Conservation (phyloP, 2,797 vertebrate genomes). For the Manis javanica region DNA sequence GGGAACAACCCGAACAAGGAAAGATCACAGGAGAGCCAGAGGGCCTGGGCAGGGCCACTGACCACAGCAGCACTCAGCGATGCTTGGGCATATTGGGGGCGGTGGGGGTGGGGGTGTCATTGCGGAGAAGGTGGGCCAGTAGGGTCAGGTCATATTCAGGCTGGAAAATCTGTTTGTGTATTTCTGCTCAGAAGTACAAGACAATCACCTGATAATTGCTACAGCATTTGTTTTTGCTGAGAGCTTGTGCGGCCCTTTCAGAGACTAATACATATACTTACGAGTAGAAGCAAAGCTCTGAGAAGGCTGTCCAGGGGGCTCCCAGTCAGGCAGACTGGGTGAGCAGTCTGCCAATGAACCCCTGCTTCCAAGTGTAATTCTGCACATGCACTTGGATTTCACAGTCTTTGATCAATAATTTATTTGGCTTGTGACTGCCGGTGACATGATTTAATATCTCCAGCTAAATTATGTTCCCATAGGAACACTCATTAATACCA, state of each 20-base stretch:
- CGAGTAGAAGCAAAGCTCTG: neutral
- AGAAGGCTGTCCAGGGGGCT: neutral
- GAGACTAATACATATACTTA: neutral
- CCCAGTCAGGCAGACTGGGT: neutral
- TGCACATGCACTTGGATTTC: conserved; percentile 68
- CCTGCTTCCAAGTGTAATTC: conserved; percentile 34
- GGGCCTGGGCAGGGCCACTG: neutral
- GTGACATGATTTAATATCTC: conserved; percentile 75
- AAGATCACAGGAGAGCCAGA: rapidly evolving
- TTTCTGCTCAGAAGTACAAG: neutral
- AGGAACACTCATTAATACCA: conserved; percentile 28
- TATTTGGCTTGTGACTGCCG: conserved; percentile 44
- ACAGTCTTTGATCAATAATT: conserved; percentile 76
- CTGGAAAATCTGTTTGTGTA: neutral
- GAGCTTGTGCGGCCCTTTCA: neutral
- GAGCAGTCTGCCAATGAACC: neutral
- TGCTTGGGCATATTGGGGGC: rapidly evolving
- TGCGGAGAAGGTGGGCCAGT: neutral
- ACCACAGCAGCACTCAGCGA: rapidly evolving
- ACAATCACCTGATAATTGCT: neutral
- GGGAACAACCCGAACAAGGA: neutral
- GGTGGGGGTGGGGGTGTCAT: neutral
- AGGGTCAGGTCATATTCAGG: no score
- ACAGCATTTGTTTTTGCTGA: neutral
- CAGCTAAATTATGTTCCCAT: conserved; percentile 54